These are phyloP conservation scores for Cottus gobio DNA, from an alignment of 2,113 vertebrate genomes.

Conservation along the genomic window DNA sequence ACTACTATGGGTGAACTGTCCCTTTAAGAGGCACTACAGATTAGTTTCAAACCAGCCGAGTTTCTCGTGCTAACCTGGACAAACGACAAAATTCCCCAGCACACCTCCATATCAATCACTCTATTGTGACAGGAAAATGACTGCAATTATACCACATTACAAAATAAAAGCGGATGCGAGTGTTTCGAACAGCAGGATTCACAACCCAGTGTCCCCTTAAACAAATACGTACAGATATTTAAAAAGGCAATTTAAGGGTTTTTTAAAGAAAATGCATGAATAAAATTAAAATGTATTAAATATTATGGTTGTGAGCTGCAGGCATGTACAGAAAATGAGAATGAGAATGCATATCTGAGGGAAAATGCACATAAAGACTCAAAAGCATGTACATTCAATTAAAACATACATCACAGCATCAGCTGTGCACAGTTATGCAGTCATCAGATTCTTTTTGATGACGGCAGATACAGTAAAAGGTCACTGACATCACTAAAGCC, in stretches of 20 bases:
- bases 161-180: not conserved
- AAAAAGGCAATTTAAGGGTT: too few relatives aligned
- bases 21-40: too few relatives aligned
- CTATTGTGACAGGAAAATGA: not conserved
- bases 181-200: too few relatives aligned
- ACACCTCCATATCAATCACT: not conserved
- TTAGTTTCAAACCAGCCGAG: too few relatives aligned
- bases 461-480: slow-evolving; percentile 30
- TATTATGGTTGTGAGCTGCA: not conserved
- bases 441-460: slow-evolving; percentile 27
- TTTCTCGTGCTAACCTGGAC: not conserved
- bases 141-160: not conserved
- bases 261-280: too few relatives aligned
- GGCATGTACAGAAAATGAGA: not conserved
- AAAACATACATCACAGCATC: too few relatives aligned
- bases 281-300: not conserved
- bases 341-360: not conserved
- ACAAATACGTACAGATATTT: too few relatives aligned
- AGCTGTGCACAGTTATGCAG: not conserved
- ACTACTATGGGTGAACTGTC: too few relatives aligned
- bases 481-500: slow-evolving; percentile 30
- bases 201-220: too few relatives aligned
- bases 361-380: not conserved
- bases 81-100: not conserved
- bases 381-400: not conserved